Percentiles rank a stretch among this genome's conserved stretches.
Evolutionary conservation across 2,888 invertebrate species (phyloP).

Genomic region (Portevinia maculata): DNA sequence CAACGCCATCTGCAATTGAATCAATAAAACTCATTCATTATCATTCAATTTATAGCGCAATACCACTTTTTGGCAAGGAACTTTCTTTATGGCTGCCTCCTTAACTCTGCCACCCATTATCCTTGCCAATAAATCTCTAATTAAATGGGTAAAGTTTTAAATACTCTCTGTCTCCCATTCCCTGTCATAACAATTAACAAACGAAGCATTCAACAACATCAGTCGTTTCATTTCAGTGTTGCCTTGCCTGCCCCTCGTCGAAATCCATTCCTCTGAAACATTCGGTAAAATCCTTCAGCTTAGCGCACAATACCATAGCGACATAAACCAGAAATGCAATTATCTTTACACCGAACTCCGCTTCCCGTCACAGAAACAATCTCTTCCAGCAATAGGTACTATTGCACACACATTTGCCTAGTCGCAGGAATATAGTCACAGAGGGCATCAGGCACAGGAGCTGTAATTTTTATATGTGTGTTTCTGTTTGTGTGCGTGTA

Average conservation of each 20-base stretch:
- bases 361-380: slow-evolving; percentile 30
- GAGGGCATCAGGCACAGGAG: background rate
- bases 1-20: background rate
- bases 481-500: background rate
- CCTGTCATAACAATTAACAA: slow-evolving; percentile 71
- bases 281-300: slow-evolving; percentile 72
- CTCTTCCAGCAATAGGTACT: slow-evolving; percentile 1
- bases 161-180: slow-evolving; percentile 60
- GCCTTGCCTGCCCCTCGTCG: background rate
- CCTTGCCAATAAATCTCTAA: slow-evolving; percentile 67
- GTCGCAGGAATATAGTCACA: too few relatives aligned
- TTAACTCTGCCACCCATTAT: slow-evolving; percentile 34
- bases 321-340: slow-evolving; percentile 74
- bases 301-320: slow-evolving; percentile 69
- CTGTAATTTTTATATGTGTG: slow-evolving; percentile 1
- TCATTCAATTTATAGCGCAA: slow-evolving; percentile 30
- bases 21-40: slow-evolving; percentile 2
- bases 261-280: slow-evolving; percentile 29
- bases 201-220: slow-evolving; percentile 68
- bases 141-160: slow-evolving; percentile 71
- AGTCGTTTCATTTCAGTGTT: slow-evolving; percentile 45
- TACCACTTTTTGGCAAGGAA: slow-evolving; percentile 4
- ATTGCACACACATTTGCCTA: background rate
- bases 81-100: slow-evolving; percentile 23
- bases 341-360: slow-evolving; percentile 66